Percentiles rank a stretch among this genome's conserved stretches.
Evolutionary conservation across 2,113 vertebrate genomes (phyloP).

Genomic region (Ochotona princeps): DNA sequence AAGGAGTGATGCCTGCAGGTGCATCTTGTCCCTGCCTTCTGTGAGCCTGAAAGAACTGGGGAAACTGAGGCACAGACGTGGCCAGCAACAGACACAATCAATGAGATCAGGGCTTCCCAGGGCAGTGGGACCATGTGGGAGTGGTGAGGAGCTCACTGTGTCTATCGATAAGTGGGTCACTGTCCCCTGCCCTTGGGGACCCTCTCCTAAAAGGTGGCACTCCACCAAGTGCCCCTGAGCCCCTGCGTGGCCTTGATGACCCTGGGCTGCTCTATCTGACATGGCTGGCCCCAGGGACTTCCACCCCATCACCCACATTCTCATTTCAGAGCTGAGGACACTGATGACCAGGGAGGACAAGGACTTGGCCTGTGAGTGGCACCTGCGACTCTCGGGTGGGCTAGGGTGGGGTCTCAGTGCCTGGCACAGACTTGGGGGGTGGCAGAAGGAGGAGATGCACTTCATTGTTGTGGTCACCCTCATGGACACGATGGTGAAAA

Average conservation of each 20-base stretch:
- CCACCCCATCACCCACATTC: too few species aligned
- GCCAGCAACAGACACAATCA: fast-evolving
- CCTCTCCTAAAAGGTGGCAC: neutral
- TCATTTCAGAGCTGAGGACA: neutral
- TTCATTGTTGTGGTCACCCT: too few species aligned
- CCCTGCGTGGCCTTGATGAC: fast-evolving
- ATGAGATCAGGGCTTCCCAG: neutral
- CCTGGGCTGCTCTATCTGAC: fast-evolving
- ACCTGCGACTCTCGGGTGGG: neutral
- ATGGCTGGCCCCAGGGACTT: neutral
- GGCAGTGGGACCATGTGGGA: neutral
- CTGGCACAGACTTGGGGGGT: neutral
- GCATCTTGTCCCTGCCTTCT: neutral
- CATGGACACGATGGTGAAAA: too few species aligned
- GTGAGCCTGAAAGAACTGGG: neutral
- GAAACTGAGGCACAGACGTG: conserved; percentile 17
- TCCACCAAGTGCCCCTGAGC: too few species aligned
- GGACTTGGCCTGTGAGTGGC: neutral
- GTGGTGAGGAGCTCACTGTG: too few species aligned
- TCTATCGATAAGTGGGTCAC: neutral
- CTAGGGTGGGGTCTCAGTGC: neutral
- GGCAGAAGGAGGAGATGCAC: too few species aligned
- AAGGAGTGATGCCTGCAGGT: fast-evolving
- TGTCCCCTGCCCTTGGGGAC: neutral
- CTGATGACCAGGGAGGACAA: neutral